Base-by-base conservation (phyloP, 2,113 vertebrate species). In the Gobio gobio region DNA sequence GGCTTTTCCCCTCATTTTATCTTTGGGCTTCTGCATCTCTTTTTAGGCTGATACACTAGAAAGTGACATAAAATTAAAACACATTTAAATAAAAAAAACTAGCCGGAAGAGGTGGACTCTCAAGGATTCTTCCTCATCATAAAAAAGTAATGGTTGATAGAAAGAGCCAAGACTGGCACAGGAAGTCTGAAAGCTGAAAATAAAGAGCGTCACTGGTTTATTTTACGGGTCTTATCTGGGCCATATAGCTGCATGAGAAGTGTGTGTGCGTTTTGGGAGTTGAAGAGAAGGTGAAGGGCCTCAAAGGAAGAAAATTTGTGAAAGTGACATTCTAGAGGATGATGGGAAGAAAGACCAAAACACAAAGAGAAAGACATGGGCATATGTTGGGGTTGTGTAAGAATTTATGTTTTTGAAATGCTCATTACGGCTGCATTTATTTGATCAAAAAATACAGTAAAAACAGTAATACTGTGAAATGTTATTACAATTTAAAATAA, bases 181-280 rank as follows among this genome's bases (percentile, higher is more conserved):
- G 14, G 64, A 36, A 26, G 59, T 36, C 40, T 40, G 40, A 40
- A 40, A 68, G 4, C 64, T 36, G 64, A 68, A 36, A 68, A 68
- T 40, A 40, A 68, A 68, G 64, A 68, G 64, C 0, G 70, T 40
- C 13, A 51, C 29, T 76, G 16, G 51, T 86, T 80, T 82, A 85
- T 83, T 85, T 73, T 51, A 79, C 33, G 0, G 81, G 79, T 74
- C 77, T 86, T 84, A 85, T 88, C 78, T 85, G 74, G 88, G 84
- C 82, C 86, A 86, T 81, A 79, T 72, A 83, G 63, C 82, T 83
- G 72, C 47, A 72, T 70, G 43, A 61, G n/a, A 29, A 29, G 74
- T 80, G 75, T 61, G 36, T 84, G 83, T 64, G 82, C 40, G 54
- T 43, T 45, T 43, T 47, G 43, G 70, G 20, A 51, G 45, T 49